These are phyloP conservation scores for Periphyllus acericola DNA, from an alignment of 2,888 invertebrate species.

Conservation along the genomic window DNA sequence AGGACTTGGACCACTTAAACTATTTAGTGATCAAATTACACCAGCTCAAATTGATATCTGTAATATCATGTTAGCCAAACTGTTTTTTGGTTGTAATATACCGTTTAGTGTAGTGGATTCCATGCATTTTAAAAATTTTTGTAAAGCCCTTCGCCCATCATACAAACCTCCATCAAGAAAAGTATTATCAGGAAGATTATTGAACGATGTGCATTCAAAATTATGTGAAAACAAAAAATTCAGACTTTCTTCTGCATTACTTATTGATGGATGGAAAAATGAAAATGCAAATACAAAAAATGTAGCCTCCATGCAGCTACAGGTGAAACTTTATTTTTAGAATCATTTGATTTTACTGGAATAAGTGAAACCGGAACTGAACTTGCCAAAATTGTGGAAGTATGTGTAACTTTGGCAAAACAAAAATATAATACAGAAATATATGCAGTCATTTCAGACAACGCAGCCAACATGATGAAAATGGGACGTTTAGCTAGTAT, in stretches of 20 bases:
- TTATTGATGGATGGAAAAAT: constrained; percentile 64
- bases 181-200: not conserved
- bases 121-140: constrained; percentile 61
- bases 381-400: constrained; percentile 5
- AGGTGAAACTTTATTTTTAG: no score
- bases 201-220: constrained; percentile 24
- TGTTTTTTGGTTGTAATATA: constrained; percentile 64
- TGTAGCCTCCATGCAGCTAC: no score
- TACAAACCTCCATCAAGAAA: constrained; percentile 63
- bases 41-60: not conserved
- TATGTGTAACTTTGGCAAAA: constrained; percentile 58
- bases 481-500: constrained; percentile 63
- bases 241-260: constrained; percentile 32
- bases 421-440: constrained; percentile 62
- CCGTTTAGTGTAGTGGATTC: constrained; percentile 63
- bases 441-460: constrained; percentile 65
- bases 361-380: constrained; percentile 8
- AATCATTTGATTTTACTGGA: no score
- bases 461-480: constrained; percentile 64
- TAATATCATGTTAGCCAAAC: constrained; percentile 51
- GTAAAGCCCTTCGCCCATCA: no score
- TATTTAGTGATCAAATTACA: constrained; percentile 30
- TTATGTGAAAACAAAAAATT: constrained; percentile 13
- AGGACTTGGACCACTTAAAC: no score
- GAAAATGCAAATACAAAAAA: no score